phyloP scores from a whole-genome alignment of 2,888 invertebrate genomes.

The Meteorus colon region DNA sequence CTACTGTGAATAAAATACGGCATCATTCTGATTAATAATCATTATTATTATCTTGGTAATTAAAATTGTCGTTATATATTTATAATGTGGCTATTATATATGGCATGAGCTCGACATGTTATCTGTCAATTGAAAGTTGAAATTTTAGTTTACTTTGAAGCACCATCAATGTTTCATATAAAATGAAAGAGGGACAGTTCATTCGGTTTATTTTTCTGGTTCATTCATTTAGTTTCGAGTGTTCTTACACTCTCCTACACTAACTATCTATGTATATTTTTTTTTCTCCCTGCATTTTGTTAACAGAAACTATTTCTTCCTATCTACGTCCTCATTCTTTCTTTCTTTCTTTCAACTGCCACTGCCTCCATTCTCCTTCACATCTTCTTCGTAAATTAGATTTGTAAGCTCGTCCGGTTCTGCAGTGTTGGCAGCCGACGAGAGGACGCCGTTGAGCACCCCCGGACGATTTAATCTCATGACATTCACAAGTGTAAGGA shows the following conservation, averaged over 20 bases:
- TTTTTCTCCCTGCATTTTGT: too few species aligned
- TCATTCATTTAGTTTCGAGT: too few species aligned
- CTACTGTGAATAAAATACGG: background rate
- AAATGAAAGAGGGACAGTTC: background rate
- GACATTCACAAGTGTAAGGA: conserved; percentile 33
- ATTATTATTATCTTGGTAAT: background rate
- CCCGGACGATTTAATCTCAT: conserved; percentile 35
- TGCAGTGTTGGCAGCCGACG: conserved; percentile 31
- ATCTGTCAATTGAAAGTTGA: background rate
- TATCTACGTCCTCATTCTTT: too few species aligned
- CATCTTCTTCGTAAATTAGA: conserved; percentile 30
- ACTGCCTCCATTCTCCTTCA: background rate
- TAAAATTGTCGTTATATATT: background rate
- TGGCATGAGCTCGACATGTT: background rate
- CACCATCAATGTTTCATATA: background rate
- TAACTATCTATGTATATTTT: too few species aligned
- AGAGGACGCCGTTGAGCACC: conserved; percentile 27
- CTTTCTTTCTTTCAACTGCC: background rate
- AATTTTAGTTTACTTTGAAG: background rate
- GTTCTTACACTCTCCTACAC: too few species aligned
- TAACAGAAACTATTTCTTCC: too few species aligned
- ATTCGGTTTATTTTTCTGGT: background rate
- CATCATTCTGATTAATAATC: background rate
- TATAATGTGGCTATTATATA: too few species aligned
- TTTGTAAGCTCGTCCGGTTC: conserved; percentile 36